phyloP scores from a whole-genome alignment of 2,888 invertebrate genomes.

The Pyrgus malvae region DNA sequence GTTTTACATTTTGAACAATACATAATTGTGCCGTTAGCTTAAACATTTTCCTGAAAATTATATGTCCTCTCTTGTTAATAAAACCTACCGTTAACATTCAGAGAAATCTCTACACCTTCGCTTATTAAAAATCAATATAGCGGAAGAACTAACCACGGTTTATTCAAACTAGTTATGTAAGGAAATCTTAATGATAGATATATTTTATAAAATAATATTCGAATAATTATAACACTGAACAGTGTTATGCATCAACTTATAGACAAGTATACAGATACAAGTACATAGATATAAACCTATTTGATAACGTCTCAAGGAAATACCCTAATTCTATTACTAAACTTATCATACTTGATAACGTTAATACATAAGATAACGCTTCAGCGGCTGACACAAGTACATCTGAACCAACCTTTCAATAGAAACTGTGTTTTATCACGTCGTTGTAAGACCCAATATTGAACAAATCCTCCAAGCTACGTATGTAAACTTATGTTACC shows the following conservation, averaged over 20 bases:
- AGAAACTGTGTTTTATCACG: conserved; percentile 17
- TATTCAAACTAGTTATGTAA: too few species aligned
- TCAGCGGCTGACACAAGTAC: neutral
- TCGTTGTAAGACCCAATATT: conserved; percentile 9
- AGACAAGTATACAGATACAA: neutral
- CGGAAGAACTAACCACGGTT: neutral
- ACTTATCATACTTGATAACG: conserved; percentile 16
- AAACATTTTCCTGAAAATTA: conserved; percentile 1
- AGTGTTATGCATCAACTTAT: neutral
- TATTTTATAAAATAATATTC: too few species aligned
- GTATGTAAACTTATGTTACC: conserved; percentile 31
- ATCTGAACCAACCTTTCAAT: neutral
- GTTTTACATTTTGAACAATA: conserved; percentile 16
- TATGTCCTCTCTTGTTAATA: neutral
- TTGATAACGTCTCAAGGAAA: conserved; percentile 11
- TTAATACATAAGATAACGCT: conserved; percentile 14
- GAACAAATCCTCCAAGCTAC: conserved; percentile 14
- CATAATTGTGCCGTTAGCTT: neutral
- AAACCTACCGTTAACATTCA: too few species aligned
- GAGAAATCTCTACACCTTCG: neutral
- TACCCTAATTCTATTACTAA: conserved; percentile 10
- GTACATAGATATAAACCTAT: neutral
- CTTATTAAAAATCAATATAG: neutral
- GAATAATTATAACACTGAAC: too few species aligned
- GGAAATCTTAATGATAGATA: too few species aligned